phyloP scores from a whole-genome alignment of 2,888 invertebrate species.

The Drosophila mayaguana region DNA sequence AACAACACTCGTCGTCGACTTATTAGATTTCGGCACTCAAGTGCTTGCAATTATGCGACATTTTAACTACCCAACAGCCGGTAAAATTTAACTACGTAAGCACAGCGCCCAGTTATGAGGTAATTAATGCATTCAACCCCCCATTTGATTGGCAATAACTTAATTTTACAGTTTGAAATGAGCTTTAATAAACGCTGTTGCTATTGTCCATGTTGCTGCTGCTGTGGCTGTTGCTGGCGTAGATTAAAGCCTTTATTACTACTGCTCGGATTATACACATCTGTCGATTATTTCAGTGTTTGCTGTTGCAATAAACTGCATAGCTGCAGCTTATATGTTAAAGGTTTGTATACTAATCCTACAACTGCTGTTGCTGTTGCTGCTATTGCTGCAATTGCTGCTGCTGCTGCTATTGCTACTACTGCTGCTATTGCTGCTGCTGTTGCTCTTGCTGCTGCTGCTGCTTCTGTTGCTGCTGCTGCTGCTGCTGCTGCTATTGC shows the following conservation, averaged over 20 bases:
- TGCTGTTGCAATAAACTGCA: background rate
- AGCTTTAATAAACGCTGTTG: background rate
- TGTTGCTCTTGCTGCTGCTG: no score
- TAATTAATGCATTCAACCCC: slow-evolving; percentile 28
- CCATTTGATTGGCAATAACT: slow-evolving; percentile 17
- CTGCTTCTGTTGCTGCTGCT: background rate
- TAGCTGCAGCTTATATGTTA: background rate
- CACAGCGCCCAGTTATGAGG: slow-evolving; percentile 23
- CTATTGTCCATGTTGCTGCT: background rate
- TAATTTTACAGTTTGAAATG: slow-evolving; percentile 25
- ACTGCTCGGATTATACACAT: background rate
- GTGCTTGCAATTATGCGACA: slow-evolving; percentile 32
- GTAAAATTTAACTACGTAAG: slow-evolving; percentile 27
- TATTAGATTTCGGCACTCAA: slow-evolving; percentile 33
- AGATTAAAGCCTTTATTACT: background rate
- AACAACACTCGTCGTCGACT: slow-evolving; percentile 2
- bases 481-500: background rate
- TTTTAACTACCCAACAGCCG: slow-evolving; percentile 5
- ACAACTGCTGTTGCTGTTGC: background rate
- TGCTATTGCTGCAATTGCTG: background rate
- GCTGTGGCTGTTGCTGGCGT: background rate
- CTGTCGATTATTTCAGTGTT: background rate
- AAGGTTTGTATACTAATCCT: background rate
- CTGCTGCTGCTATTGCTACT: background rate
- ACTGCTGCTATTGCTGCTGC: background rate